These are phyloP conservation scores for Eremobia ochroleuca DNA, from an alignment of 2,888 invertebrate species.

Conservation along the genomic window DNA sequence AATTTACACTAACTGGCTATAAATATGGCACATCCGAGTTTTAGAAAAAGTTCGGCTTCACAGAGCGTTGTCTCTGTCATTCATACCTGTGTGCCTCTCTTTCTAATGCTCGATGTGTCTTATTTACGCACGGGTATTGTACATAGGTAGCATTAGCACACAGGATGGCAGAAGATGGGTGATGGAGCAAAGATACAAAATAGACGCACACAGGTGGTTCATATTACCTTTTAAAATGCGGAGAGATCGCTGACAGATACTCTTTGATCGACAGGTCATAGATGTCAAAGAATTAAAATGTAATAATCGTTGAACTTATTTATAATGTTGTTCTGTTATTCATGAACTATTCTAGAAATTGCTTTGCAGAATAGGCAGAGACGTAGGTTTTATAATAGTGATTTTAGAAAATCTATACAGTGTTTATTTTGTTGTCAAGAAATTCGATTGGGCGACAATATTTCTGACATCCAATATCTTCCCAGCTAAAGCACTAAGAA, in stretches of 20 bases:
- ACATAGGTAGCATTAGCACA: conserved; percentile 28
- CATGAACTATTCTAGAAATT: background rate
- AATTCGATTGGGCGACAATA: background rate
- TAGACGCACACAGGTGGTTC: conserved; percentile 38
- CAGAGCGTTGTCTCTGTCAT: background rate
- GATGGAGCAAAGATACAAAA: conserved; percentile 31
- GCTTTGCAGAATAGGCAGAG: background rate
- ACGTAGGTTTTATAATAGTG: too few species aligned
- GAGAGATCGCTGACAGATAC: conserved; percentile 12
- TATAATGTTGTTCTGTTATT: background rate
- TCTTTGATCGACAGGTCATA: conserved; percentile 33
- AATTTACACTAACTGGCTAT: conserved; percentile 4
- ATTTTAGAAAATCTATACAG: too few species aligned
- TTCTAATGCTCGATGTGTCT: background rate
- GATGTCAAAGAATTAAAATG: background rate
- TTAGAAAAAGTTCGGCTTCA: background rate
- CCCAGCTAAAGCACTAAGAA: too few species aligned
- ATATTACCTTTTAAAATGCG: conserved; percentile 45
- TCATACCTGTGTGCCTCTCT: background rate
- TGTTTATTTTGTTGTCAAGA: background rate
- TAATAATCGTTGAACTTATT: background rate
- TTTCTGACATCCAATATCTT: background rate
- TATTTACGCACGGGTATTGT: conserved; percentile 6
- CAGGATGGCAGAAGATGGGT: conserved; percentile 42
- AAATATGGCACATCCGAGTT: background rate